phyloP scores from a whole-genome alignment of 2,113 vertebrate species.

The Mixornis gularis region DNA sequence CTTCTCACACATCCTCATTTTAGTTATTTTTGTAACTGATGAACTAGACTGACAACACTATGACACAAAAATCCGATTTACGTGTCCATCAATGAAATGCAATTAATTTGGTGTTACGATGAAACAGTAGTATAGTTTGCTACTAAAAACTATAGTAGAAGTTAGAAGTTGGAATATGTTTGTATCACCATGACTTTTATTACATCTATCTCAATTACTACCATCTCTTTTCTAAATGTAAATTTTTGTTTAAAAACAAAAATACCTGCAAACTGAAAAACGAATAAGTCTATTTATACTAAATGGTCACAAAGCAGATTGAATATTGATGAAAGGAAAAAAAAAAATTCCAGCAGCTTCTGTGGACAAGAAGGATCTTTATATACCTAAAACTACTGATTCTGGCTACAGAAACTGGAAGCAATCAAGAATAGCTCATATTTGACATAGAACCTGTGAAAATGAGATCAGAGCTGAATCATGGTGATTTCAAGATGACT shows the following conservation, averaged over 20 bases:
- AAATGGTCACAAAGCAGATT: background rate
- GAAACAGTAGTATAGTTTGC: background rate
- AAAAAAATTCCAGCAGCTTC: background rate
- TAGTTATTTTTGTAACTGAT: background rate
- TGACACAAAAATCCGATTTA: background rate
- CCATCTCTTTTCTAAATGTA: background rate
- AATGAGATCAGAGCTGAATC: background rate
- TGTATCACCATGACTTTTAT: background rate
- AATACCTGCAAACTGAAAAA: background rate
- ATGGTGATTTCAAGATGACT: background rate
- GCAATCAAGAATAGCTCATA: background rate
- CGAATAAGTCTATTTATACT: background rate
- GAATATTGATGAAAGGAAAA: background rate
- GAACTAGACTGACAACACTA: background rate
- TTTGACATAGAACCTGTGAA: background rate
- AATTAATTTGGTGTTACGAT: constrained; percentile 30
- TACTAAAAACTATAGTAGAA: too few relatives aligned
- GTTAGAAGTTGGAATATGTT: background rate
- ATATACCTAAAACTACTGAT: background rate
- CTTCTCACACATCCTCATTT: constrained; percentile 26
- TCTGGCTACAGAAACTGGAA: background rate
- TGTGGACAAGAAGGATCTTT: background rate
- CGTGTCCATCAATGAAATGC: background rate
- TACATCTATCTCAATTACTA: background rate
- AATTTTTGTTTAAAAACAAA: background rate